Base-by-base conservation (phyloP, 2,113 vertebrate genomes). In the Neotoma lepida region DNA sequence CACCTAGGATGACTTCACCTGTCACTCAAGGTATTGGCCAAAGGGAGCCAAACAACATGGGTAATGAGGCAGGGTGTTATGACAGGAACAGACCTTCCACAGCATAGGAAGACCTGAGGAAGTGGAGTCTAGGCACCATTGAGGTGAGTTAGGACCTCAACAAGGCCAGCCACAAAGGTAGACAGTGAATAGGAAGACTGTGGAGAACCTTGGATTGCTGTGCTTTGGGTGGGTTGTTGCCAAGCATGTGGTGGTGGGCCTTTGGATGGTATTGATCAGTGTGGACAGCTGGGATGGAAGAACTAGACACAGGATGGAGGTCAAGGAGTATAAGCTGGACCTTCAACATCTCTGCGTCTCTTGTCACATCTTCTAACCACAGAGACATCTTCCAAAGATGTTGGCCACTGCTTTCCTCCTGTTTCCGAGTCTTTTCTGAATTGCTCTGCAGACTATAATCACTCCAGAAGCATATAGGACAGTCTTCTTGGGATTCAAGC, bases 151-250 rank as follows among this genome's bases (percentile, higher is more conserved):
- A 63, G 71, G 74, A 78, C n/a, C 20, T n/a, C n/a, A 26, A 18
- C 2, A 1, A 0, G 4, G 35, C 4, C 13, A 7, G 46, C 10
- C 3, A 4, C 24, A 9, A 2, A 63, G 22, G n/a, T 13, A 20
- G 66, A 17, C 56, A 9, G 77, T 22, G 49, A 64, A 30, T 1
- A 26, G 35, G 28, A 41, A 66, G n/a, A 24, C 10, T 8, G 20
- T 58, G 20, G 49, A 88, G 61, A 30, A 82, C 6, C 6, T 28
- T 44, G n/a, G n/a, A 14, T 8, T 33, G 7, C 39, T n/a, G 24
- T 22, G 17, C 39, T 66, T 10, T 17, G n/a, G 18, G n/a, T 20
- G 1, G 28, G 6, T 85, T 91, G 26, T 58, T 70, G 33, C 6
- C 15, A n/a, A 46, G 13, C 1, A 12, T 56, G 46, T n/a, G 35